phyloP scores from a whole-genome alignment of 2,113 vertebrate genomes.

The Bubalus kerabau region DNA sequence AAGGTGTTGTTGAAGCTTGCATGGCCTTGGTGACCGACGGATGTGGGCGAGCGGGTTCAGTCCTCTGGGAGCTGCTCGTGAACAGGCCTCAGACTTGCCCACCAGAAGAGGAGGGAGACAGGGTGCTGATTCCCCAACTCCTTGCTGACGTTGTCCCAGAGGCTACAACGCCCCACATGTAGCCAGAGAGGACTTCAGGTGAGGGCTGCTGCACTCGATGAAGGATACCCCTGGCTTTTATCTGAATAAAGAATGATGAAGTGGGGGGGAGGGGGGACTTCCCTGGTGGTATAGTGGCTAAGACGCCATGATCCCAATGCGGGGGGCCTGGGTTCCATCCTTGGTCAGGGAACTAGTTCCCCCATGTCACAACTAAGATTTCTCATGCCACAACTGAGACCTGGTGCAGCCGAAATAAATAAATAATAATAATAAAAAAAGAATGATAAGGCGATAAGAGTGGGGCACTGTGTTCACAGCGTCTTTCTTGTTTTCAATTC shows the following conservation, averaged over 20 bases:
- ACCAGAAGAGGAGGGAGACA: not conserved
- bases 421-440: not conserved
- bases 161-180: fast-evolving
- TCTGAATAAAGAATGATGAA: not conserved
- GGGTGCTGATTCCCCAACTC: no score
- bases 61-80: not conserved
- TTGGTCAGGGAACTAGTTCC: not conserved
- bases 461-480: not conserved
- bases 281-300: not conserved
- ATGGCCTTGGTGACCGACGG: fast-evolving
- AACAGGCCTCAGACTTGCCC: not conserved
- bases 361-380: not conserved
- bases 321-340: not conserved
- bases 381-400: not conserved
- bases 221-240: not conserved
- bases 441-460: not conserved
- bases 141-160: not conserved
- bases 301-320: not conserved
- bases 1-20: not conserved
- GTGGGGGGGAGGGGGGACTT: not conserved
- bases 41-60: not conserved
- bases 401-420: not conserved
- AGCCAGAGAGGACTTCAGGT: not conserved
- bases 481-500: not conserved
- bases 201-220: fast-evolving